Conservation (phyloP, 2,113 vertebrate genomes). For the Vireo altiloquus region DNA sequence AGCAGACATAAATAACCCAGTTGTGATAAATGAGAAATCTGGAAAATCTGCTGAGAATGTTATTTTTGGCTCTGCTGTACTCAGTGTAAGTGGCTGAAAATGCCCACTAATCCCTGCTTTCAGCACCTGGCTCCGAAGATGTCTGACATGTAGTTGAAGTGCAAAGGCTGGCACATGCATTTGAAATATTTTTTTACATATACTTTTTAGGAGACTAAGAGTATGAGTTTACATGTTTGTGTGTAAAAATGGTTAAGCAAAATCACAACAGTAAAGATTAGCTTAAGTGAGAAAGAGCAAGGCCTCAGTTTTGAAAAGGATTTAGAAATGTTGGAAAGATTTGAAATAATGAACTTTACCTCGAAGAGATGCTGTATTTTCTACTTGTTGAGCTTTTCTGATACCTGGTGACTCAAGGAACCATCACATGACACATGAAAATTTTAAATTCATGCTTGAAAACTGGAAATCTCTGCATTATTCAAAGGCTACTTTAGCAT, state of each 20-base stretch:
- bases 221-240: not conserved
- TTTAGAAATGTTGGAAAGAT: not conserved
- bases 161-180: not conserved
- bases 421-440: not conserved
- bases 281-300: not conserved
- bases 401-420: not conserved
- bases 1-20: constrained; percentile 13
- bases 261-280: not conserved
- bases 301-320: not conserved
- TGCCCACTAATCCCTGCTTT: constrained; percentile 21
- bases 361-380: not conserved
- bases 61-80: constrained; percentile 20
- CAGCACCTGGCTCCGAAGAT: not conserved
- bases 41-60: not conserved
- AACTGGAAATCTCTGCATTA: not conserved
- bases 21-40: constrained; percentile 21
- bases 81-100: constrained; percentile 16
- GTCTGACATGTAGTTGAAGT: not conserved
- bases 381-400: not conserved
- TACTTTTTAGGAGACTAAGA: not conserved
- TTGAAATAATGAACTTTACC: not conserved
- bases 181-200: not conserved
- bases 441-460: not conserved
- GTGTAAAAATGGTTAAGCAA: not conserved
- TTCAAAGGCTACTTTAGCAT: not conserved